Evolutionary conservation across 2,113 vertebrate genomes (phyloP).

Genomic region (Chionomys nivalis): DNA sequence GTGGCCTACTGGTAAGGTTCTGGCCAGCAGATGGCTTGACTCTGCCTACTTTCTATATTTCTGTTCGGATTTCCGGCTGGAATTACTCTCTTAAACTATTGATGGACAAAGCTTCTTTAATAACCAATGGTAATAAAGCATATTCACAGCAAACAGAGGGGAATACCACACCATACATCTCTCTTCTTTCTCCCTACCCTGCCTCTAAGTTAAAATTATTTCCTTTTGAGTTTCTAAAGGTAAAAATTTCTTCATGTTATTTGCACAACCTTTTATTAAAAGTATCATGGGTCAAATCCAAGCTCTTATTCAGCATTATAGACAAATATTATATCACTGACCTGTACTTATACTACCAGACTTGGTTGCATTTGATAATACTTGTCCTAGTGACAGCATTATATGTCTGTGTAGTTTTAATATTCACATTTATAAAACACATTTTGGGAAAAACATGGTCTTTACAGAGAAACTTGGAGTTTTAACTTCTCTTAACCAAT

Average conservation of each 20-base stretch:
- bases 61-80: no score
- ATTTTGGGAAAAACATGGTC: background rate
- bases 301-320: background rate
- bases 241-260: background rate
- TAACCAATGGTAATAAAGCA: no score
- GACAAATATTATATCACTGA: background rate
- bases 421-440: slow-evolving; percentile 6
- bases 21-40: no score
- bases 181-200: background rate
- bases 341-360: background rate
- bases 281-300: background rate
- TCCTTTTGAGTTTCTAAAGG: background rate
- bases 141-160: no score
- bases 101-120: no score
- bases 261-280: background rate
- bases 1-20: no score
- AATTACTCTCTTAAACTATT: no score
- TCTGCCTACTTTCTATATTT: no score
- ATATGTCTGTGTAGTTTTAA: background rate
- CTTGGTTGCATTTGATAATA: background rate
- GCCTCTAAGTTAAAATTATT: background rate
- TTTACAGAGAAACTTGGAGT: background rate
- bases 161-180: background rate
- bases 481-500: background rate
- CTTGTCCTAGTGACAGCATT: background rate